Percentiles rank a stretch among this genome's conserved stretches.
Evolutionary conservation across 2,113 vertebrate genomes (phyloP).

Genomic region (Neogale vison): DNA sequence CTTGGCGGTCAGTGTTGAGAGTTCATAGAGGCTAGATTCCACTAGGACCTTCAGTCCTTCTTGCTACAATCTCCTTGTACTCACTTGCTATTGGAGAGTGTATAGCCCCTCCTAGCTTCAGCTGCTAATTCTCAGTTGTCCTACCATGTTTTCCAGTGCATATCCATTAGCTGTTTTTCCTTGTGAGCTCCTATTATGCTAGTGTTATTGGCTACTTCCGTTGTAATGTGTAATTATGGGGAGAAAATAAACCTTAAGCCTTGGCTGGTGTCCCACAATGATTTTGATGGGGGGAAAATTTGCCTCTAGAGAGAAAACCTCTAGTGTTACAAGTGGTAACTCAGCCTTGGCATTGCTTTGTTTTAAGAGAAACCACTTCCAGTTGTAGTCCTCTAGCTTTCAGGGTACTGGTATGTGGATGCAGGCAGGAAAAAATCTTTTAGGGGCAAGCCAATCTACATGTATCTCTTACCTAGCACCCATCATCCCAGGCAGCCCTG

Average conservation of each 20-base stretch:
- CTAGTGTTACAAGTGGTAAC: background rate
- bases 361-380: background rate
- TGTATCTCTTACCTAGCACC: background rate
- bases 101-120: background rate
- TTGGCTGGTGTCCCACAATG: background rate
- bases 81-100: background rate
- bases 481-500: background rate
- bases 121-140: background rate
- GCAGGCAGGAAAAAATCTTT: background rate
- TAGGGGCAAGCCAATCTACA: background rate
- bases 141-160: background rate
- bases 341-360: constrained; percentile 1
- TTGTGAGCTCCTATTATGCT: background rate
- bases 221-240: background rate
- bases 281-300: background rate
- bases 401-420: background rate
- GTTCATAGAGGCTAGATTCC: background rate
- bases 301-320: background rate
- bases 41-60: background rate
- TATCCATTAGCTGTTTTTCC: background rate
- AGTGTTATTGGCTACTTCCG: background rate
- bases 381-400: background rate
- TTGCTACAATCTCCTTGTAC: background rate
- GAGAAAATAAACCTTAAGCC: constrained; percentile 27
- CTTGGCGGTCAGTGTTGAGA: background rate